Evolutionary conservation across 2,888 invertebrate species (phyloP).

Genomic region (Hirudinaria manillensis): DNA sequence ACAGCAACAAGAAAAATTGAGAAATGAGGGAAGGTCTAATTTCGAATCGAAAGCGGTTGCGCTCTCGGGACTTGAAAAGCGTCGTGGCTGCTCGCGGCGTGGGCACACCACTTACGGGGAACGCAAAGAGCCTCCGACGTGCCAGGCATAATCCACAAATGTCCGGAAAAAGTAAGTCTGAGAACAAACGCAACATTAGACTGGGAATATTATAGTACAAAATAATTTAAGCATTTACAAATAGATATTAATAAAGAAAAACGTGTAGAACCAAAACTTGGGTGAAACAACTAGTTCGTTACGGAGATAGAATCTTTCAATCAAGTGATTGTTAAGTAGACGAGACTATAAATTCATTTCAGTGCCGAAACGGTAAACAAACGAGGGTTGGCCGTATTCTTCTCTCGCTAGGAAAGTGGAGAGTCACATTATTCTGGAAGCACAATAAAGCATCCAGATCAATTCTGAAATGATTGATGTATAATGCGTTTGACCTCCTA

Average conservation of each 20-base stretch:
- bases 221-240: conserved; percentile 16
- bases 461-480: conserved; percentile 26
- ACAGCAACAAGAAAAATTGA: no score
- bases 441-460: conserved; percentile 22
- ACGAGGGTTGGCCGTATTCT: background rate
- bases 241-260: background rate
- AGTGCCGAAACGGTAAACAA: conserved; percentile 4
- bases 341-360: background rate
- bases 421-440: conserved; percentile 6
- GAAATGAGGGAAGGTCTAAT: no score
- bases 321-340: no score
- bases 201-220: conserved; percentile 6
- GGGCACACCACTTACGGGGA: no score
- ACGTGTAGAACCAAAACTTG: background rate
- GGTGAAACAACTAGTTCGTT: background rate
- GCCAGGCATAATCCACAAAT: no score
- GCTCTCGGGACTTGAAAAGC: no score
- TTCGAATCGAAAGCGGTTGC: no score
- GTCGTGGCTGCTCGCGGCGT: no score
- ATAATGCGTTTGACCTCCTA: conserved; percentile 28
- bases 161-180: no score
- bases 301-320: background rate
- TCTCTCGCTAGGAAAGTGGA: background rate
- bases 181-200: no score
- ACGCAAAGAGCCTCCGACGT: no score